These are phyloP conservation scores for Clivina fossor DNA, from an alignment of 2,888 invertebrate species.

Conservation along the genomic window DNA sequence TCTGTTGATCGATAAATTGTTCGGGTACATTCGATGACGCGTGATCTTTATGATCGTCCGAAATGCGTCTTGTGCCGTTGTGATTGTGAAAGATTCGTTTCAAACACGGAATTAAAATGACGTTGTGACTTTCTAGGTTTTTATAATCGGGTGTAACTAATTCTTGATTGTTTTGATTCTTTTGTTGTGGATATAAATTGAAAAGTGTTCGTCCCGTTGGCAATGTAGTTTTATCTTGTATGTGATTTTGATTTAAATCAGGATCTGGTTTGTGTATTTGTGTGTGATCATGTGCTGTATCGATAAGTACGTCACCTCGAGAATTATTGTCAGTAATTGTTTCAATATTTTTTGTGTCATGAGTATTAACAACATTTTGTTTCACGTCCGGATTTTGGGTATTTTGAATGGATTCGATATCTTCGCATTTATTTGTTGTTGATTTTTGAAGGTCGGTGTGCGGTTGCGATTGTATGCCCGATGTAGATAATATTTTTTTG, in stretches of 20 bases:
- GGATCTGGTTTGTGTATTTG: background rate
- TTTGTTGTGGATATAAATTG: constrained; percentile 46
- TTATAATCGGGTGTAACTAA: background rate
- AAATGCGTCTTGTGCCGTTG: background rate
- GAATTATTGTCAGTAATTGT: background rate
- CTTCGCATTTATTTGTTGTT: constrained; percentile 24
- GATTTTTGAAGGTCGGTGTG: background rate
- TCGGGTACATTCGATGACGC: background rate
- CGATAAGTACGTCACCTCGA: constrained; percentile 4
- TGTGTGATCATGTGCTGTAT: background rate
- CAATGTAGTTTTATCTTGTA: constrained; percentile 44
- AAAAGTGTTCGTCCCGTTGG: constrained; percentile 49
- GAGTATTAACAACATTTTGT: constrained; percentile 1
- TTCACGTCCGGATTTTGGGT: constrained; percentile 10
- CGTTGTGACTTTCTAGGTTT: constrained; percentile 13
- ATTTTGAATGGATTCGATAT: constrained; percentile 23
- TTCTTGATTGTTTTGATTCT: constrained; percentile 3
- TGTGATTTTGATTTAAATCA: background rate
- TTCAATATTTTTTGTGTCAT: constrained; percentile 7
- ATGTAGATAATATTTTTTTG: constrained; percentile 47
- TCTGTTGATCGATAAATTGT: constrained; percentile 6
- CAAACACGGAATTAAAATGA: constrained; percentile 22
- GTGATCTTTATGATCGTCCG: background rate
- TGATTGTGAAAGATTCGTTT: constrained; percentile 12
- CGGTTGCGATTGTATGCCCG: background rate